phyloP scores from a whole-genome alignment of 2,797 vertebrate species.

The Acrossocheilus wenchowensis region DNA sequence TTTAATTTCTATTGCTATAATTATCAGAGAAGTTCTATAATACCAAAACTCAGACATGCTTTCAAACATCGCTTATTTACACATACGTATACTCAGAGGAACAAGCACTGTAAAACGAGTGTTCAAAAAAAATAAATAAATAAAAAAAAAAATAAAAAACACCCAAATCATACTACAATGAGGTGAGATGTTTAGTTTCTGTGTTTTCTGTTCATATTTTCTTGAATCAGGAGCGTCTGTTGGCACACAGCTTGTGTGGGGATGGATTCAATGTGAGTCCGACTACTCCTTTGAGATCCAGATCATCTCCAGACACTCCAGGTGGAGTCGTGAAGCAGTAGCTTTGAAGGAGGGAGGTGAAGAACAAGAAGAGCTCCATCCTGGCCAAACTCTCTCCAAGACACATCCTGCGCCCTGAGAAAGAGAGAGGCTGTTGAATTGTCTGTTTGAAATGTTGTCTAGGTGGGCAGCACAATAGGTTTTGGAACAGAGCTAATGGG shows the following conservation, averaged over 20 bases:
- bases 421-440: neutral
- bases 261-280: conserved; percentile 68
- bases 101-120: too few relatives aligned
- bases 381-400: conserved; percentile 75
- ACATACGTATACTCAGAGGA: too few relatives aligned
- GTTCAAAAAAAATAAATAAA: too few relatives aligned
- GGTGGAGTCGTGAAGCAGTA: conserved; percentile 70
- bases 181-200: too few relatives aligned
- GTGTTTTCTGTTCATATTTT: too few relatives aligned
- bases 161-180: too few relatives aligned
- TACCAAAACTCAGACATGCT: too few relatives aligned
- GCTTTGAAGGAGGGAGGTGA: conserved; percentile 73
- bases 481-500: too few relatives aligned
- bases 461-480: too few relatives aligned
- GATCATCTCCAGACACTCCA: conserved; percentile 69
- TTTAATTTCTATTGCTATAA: neutral
- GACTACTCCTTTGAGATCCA: conserved; percentile 68
- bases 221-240: conserved; percentile 19
- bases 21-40: neutral
- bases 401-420: conserved; percentile 69
- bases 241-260: conserved; percentile 42
- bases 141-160: too few relatives aligned
- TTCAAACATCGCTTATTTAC: too few relatives aligned
- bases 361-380: conserved; percentile 80
- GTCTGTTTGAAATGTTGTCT: too few relatives aligned